Base-by-base conservation (phyloP, 2,113 vertebrate species). In the Trematomus loennbergii region DNA sequence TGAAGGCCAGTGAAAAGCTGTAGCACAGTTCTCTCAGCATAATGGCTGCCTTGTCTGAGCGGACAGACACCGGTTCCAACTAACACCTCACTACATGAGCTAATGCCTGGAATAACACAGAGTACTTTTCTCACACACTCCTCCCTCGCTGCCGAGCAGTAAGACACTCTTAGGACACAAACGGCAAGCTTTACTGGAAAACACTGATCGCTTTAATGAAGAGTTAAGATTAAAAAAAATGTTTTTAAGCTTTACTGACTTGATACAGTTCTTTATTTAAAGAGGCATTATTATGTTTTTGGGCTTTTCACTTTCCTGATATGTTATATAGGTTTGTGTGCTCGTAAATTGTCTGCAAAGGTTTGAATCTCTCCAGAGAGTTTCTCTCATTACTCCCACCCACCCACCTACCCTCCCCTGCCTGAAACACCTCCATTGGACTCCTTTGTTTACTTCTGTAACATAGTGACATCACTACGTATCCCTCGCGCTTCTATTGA, bases 61-160 rank as follows among this genome's bases (percentile, higher is more conserved):
- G 73, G 81, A 74, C 68, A 74, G 75, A 67, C 46, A 16, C 58
- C 57, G 60, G 61, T 81, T 81, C 70, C 81, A 84, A 84, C 77
- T 62, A 84, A 76, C 84, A 82, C 76, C 68, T 89, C 79, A 62
- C 71, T 49, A 40, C 72, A 79, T 85, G 82, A 78, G 64, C 75
- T 70, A 65, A 84, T 36, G 67, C 49, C 52, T 82, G 68, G 45
- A 75, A 78, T 58, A 58, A 81, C 59, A 46, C 49, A 71, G 59
- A 69, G 59, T 68, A 17, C 61, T 79, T 29, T 18, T 52, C 62
- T 76, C 55, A 62, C 72, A 57, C 45, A 71, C 59, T 59, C 53
- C 43, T 48, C 2, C 1, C 49, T 29, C 17, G 68, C 63, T 55
- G 12, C 60, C 9, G 12, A 65, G 45, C 55, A 69, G 40, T 36